Base-by-base conservation (phyloP, 2,797 vertebrate genomes). In the Nothura maculosa region DNA sequence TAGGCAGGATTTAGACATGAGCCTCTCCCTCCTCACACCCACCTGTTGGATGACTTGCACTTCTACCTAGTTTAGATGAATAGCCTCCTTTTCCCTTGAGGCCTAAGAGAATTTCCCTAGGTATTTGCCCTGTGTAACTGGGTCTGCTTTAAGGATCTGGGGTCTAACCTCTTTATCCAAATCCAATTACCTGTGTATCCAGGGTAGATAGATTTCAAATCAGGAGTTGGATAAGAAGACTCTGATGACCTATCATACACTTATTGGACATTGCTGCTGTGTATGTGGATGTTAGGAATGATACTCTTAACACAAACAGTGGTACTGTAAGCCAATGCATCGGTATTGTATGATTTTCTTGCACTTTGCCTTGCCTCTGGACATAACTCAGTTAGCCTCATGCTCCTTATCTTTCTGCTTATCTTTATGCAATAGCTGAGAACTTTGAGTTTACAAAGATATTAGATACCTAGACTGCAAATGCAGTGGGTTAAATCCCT, bases 71-170 rank as follows among this genome's bases (percentile, higher is more conserved):
- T 92, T 94, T 83, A 83, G 66, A 57, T 40, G 50, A 95, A 11
- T 34, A 3, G 12, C 87, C 42, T 81, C 61, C 42, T 91, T 87
- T 82, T 63, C 82, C 91, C 85, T 76, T 47, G 75, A 82, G 93
- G 87, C 62, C 17, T 25, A 42, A n/a, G 50, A 81, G 73, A 96
- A 89, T 85, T 96, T 95, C 60, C 80, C 55, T 92, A n/a, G 27
- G 70, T 85, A 8, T 92, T 83, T 92, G 50, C 69, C 50, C 58
- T 55, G 28, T 62, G 54, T 43, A 83, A 42, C 17, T 63, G 57
- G 22, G 21, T 89, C 34, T 93, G 47, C 30, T 93, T 87, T 66
- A 69, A 69, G 67, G 8, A 21, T 81, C 66, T 85, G 55, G 2
- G 15, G 30, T 83, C 32, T 91, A 78, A 7, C 14, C 28, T 7